A percentile compares a stretch with the other conserved stretches of the same genome.
phyloP scores from a whole-genome alignment of 2,888 invertebrate species.

The Rotaria socialis region DNA sequence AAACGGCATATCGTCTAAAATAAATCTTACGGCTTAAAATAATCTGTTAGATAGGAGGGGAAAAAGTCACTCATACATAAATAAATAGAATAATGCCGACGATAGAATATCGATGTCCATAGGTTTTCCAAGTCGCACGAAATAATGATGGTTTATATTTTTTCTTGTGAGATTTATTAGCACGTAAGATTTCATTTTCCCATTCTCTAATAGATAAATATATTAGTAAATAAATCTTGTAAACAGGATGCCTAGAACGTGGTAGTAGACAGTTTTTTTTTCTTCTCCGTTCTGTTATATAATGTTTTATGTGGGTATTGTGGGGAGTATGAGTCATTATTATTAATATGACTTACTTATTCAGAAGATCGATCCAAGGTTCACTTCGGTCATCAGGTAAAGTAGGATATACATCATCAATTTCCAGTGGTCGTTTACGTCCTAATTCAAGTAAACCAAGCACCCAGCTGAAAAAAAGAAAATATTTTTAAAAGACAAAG shows the following conservation, averaged over 20 bases:
- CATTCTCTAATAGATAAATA: background rate
- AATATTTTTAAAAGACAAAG: background rate
- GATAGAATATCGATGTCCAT: background rate
- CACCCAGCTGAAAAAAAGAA: slow-evolving; percentile 35
- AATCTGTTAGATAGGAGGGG: too few relatives aligned
- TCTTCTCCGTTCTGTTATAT: background rate
- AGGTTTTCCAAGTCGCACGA: background rate
- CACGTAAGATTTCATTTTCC: background rate
- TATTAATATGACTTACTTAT: background rate
- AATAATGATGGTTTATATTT: background rate
- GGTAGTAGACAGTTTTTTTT: too few relatives aligned
- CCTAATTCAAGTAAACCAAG: slow-evolving; percentile 40
- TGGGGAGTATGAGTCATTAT: background rate
- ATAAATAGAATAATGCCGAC: background rate
- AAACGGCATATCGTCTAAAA: slow-evolving; percentile 47
- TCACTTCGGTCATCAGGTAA: slow-evolving; percentile 39
- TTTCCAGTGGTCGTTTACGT: slow-evolving; percentile 38
- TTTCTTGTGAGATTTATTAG: background rate
- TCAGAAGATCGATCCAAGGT: slow-evolving; percentile 37
- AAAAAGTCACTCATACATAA: background rate
- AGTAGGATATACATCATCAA: slow-evolving; percentile 39
- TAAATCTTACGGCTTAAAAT: background rate
- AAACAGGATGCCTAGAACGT: too few relatives aligned
- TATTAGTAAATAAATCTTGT: too few relatives aligned
- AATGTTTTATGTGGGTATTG: background rate